Evolutionary conservation across 2,797 vertebrate species (phyloP).

Genomic region (Halcyon badia): DNA sequence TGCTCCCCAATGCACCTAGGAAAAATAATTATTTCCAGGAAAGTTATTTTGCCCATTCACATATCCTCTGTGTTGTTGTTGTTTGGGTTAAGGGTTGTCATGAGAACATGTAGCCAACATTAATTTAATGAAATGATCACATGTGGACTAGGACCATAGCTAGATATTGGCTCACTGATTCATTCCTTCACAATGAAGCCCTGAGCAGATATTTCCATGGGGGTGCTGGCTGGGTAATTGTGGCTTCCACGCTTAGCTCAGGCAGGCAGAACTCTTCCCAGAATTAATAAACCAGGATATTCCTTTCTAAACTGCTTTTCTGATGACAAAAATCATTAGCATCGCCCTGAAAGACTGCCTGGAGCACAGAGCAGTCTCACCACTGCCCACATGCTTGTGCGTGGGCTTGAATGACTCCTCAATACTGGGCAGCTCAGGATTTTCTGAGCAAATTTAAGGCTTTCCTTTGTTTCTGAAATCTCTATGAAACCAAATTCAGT

Average conservation of each 20-base stretch:
- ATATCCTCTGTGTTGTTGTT: neutral
- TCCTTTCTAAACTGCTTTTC: neutral
- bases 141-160: neutral
- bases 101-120: neutral
- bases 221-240: neutral
- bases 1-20: rapidly evolving
- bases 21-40: neutral
- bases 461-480: neutral
- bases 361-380: neutral
- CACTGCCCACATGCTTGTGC: rapidly evolving
- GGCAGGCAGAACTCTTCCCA: neutral
- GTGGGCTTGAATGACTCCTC: neutral
- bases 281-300: neutral
- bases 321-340: neutral
- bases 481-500: neutral
- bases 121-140: neutral
- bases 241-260: neutral
- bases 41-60: neutral
- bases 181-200: neutral
- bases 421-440: neutral
- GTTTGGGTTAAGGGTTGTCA: slow-evolving; percentile 9
- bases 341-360: neutral
- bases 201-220: neutral
- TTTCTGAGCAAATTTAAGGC: neutral
- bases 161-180: neutral